Percentiles rank a stretch among this genome's conserved stretches.
These are phyloP conservation scores for Regulus satrapa DNA, from an alignment of 2,113 vertebrate species.

Conservation along the genomic window DNA sequence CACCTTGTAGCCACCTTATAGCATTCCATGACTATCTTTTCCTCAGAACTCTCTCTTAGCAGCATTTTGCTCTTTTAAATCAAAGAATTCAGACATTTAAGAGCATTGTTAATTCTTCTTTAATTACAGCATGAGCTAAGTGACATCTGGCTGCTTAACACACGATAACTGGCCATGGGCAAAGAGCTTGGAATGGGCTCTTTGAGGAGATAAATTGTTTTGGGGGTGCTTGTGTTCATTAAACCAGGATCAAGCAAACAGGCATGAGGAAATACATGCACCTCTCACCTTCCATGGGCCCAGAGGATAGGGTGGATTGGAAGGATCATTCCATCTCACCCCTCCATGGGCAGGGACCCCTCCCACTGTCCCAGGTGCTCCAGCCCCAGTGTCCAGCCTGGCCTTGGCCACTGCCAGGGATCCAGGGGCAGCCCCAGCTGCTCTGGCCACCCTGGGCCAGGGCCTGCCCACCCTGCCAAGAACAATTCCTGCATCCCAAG, in stretches of 20 bases:
- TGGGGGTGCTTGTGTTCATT: neutral
- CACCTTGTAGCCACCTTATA: too few species aligned
- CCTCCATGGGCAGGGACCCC: neutral
- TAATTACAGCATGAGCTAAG: neutral
- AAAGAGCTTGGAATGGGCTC: neutral
- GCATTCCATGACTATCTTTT: neutral
- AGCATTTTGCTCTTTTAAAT: neutral
- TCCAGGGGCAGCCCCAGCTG: neutral
- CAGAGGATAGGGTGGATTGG: neutral
- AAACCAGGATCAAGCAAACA: neutral
- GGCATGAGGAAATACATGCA: neutral
- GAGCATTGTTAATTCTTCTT: neutral
- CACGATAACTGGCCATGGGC: fast-evolving
- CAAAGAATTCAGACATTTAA: neutral
- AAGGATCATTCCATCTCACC: fast-evolving
- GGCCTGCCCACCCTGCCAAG: neutral
- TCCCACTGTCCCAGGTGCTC: neutral
- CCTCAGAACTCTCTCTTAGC: neutral
- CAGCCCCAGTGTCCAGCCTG: neutral
- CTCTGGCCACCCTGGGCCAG: neutral
- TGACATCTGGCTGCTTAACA: neutral
- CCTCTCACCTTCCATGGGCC: neutral
- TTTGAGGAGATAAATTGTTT: neutral
- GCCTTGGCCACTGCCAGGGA: neutral
- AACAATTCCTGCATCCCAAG: neutral